Evolutionary conservation across 2,797 vertebrate genomes (phyloP), one percentile per base, ranked within the genome.

Genomic region (Urophycis tenuis): DNA sequence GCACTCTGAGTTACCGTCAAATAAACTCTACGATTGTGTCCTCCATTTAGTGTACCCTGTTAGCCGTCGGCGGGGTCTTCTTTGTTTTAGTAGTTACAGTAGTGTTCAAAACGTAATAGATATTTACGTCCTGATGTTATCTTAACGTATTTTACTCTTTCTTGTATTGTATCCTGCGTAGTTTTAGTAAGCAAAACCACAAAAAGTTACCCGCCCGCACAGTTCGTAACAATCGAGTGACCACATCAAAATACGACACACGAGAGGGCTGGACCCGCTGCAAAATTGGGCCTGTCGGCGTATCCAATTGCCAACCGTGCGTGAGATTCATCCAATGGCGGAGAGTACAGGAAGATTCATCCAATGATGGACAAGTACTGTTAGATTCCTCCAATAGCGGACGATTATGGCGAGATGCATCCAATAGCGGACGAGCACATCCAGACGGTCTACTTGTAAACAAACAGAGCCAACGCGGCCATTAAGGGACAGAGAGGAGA

Each of bases 381-480:
- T 41, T 15, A 41, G 39, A 15, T 41, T 17, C 2, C 14, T 41
- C 39, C 39, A 41, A 41, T 41, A 41, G 39, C 17, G 39, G 3
- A 41, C 39, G 39, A 41, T 12, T 41, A 39, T 12, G 14, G 12
- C 10, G 11, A 49, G 5, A 15, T 14, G 74, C 1, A 22, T 34
- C 89, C 84, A 89, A 90, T 89, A 79, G 75, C 1, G 3, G 32
- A 22, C n/a, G 74, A 78, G 75, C 32, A 6, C 34, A 11, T 22
- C 14, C 71, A 87, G 85, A 90, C 87, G 88, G 77, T 0, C 1
- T 0, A 1, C 74, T 81, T 86, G 89, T 91, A 91, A 91, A 92
- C 90, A 92, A 90, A 90, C 87, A 84, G 73, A 70, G 34, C 67
- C 83, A 80, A 79, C 78, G 86, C 88, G 49, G 89, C 89, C 90